phyloP scores from a whole-genome alignment of 2,797 vertebrate genomes.

The Podargus strigoides region DNA sequence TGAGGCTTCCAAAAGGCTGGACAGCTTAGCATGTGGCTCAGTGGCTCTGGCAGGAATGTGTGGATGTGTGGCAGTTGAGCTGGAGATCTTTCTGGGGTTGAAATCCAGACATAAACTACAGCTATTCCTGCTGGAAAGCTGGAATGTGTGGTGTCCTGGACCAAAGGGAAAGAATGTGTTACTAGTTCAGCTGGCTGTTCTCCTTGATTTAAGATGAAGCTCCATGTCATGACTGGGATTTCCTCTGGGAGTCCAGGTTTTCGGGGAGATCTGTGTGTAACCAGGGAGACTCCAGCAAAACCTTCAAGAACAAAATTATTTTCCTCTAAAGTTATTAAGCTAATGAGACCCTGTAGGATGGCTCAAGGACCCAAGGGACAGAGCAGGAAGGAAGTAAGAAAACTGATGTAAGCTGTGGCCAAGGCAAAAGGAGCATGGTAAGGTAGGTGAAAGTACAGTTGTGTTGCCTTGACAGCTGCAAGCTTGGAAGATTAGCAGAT shows the following conservation, averaged over 20 bases:
- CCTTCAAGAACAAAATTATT: neutral
- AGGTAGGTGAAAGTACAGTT: neutral
- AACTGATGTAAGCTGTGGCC: neutral
- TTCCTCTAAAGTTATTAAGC: constrained; percentile 30
- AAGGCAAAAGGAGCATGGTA: neutral
- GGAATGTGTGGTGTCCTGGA: neutral
- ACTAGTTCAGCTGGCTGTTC: neutral
- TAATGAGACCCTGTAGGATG: constrained; percentile 1
- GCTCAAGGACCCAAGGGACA: neutral
- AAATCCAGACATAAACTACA: neutral
- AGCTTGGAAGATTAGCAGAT: neutral
- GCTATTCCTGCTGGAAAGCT: neutral
- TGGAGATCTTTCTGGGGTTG: neutral
- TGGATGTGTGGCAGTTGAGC: neutral
- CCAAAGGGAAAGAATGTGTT: neutral
- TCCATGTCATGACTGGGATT: neutral
- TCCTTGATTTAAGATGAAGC: neutral
- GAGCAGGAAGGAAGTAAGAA: constrained; percentile 40
- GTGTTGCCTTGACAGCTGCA: neutral
- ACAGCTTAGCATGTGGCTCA: neutral
- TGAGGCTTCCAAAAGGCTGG: neutral
- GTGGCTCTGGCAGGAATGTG: neutral
- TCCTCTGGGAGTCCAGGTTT: neutral
- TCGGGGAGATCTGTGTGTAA: neutral
- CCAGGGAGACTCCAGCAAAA: neutral